Base-by-base conservation (phyloP, 2,888 invertebrate genomes). In the Cosmorhoe ocellata region DNA sequence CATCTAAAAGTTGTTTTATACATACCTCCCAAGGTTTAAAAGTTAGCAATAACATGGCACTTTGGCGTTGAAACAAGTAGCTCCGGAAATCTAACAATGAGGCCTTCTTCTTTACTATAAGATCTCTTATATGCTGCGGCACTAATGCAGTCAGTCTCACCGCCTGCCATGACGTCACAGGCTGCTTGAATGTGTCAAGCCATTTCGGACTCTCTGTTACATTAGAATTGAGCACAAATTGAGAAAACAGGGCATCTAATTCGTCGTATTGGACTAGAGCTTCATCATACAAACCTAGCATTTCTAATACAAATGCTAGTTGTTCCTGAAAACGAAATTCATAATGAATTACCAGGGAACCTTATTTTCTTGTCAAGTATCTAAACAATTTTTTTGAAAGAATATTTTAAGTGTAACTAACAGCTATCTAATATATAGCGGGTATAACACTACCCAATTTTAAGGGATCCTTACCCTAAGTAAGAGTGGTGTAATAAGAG, bases 251-350 rank as follows among this genome's bases (percentile, higher is more conserved):
- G 40, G 98, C 98, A 89, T 99, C 98, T 71, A 99, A 90, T 86
- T 99, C 99, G 79, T 99, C 99, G 79, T 98, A 99, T 75, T 99
- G 99, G 46, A 99, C 96, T 63, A 99, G 89, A 9, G 98, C 97
- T 87, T 99, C 98, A 63, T 98, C 97, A 73, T 96, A 95, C 59
- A 99, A 91, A 49, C 97, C 97, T 61, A 99, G 88, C 95, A 98
- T 98, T 91, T 98, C 97, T 69, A 98, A 92, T 59, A 97, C 96
- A 84, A 98, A 96, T 51, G 98, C 98, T 64, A 99, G 91, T 89
- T 99, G 98, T 90, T 99, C 98, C 95, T 98, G 92, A 47, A 90
- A 88, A 56, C 27, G 63, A 54, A 13, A 32, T 30, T 3, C 6
- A 11, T 30, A 4, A 11, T 6, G 18, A 18, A 18, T 18, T 18